phyloP scores from a whole-genome alignment of 2,888 invertebrate genomes.

The Conops quadrifasciatus region DNA sequence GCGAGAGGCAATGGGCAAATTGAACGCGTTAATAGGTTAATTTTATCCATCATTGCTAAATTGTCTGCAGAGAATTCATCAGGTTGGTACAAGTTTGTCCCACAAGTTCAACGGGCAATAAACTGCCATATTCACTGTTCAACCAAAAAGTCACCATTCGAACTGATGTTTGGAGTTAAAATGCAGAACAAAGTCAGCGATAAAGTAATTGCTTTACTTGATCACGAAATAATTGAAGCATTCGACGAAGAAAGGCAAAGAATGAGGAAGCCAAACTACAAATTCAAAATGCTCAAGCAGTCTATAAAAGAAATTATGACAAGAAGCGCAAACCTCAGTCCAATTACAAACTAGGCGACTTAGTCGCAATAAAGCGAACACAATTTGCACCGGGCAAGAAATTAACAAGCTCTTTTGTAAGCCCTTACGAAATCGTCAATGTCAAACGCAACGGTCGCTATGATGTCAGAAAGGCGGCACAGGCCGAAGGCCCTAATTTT shows the following conservation, averaged over 20 bases:
- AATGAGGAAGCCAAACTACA: no score
- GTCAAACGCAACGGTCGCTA: constrained; percentile 12
- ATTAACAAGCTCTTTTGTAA: no score
- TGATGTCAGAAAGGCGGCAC: constrained; percentile 17
- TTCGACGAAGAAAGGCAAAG: no score
- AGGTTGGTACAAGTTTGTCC: constrained; percentile 38
- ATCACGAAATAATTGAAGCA: no score
- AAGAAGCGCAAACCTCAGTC: no score
- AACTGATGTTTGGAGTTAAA: no score
- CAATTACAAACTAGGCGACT: background rate
- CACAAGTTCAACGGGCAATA: constrained; percentile 35
- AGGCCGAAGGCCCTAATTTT: background rate
- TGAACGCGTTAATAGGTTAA: constrained; percentile 15
- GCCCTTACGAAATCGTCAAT: background rate
- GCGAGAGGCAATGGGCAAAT: constrained; percentile 13
- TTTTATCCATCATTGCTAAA: constrained; percentile 6
- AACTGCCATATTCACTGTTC: constrained; percentile 32
- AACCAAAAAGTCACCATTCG: background rate
- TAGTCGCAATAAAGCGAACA: background rate
- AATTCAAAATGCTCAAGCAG: no score
- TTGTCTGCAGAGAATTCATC: constrained; percentile 6
- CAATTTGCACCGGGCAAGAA: background rate
- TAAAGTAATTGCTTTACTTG: no score
- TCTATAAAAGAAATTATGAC: no score
- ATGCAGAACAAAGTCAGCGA: background rate